phyloP scores from a whole-genome alignment of 2,797 vertebrate genomes.

The Amblyraja radiata region DNA sequence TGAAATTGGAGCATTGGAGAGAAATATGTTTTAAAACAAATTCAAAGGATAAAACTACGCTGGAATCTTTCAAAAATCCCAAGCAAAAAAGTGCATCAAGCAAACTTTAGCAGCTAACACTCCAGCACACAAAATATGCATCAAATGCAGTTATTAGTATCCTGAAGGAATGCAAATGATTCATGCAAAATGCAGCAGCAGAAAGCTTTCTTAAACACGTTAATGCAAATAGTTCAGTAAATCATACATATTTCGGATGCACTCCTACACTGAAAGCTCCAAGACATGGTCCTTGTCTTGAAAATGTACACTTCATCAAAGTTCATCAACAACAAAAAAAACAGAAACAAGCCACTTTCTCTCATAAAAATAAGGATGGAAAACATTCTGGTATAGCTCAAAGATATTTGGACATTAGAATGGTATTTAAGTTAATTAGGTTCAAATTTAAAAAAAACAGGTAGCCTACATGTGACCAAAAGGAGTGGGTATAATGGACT shows the following conservation, averaged over 20 bases:
- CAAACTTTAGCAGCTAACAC: slow-evolving; percentile 17
- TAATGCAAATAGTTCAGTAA: not conserved
- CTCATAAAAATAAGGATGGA: not conserved
- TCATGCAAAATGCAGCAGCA: not conserved
- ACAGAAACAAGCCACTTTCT: not conserved
- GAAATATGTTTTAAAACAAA: not conserved
- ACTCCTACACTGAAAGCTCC: not conserved
- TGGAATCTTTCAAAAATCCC: not conserved
- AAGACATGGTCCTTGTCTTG: not conserved
- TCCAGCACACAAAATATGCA: not conserved
- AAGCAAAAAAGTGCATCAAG: slow-evolving; percentile 29
- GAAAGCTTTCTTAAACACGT: not conserved
- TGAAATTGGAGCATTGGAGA: not conserved
- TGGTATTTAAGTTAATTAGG: not conserved
- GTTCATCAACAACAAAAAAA: not conserved
- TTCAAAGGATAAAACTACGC: not conserved
- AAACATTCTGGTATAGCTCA: not conserved
- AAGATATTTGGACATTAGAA: not conserved
- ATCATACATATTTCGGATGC: not conserved
- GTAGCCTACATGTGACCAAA: not conserved
- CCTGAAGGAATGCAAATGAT: slow-evolving; percentile 20
- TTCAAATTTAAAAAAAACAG: not conserved
- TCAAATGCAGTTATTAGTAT: not conserved
- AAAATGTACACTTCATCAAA: not conserved
- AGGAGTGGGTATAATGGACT: not conserved